phyloP scores from a whole-genome alignment of 64 coral and sea anemone species.

The Montipora cactus region DNA sequence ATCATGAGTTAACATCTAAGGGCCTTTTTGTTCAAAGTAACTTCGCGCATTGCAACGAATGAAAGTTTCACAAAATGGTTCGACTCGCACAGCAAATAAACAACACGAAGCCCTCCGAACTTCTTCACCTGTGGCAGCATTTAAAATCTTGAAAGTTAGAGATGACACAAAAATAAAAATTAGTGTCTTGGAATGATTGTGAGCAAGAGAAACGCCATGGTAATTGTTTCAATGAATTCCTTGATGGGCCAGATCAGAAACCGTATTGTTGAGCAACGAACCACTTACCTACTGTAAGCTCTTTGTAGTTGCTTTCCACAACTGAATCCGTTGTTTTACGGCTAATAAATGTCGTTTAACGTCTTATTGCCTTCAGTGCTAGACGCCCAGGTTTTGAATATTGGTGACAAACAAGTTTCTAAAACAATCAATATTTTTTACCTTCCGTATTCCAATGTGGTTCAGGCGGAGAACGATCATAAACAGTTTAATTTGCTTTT shows the following conservation, averaged over 20 bases:
- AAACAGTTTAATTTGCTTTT: conserved; percentile 26
- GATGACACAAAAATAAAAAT: conserved; percentile 24
- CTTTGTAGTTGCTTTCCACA: background rate
- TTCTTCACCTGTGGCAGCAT: conserved; percentile 34
- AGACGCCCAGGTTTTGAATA: background rate
- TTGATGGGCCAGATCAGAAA: too few relatives aligned
- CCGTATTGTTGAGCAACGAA: background rate
- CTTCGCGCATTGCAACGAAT: background rate
- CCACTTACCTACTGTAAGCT: background rate
- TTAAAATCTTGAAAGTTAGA: background rate
- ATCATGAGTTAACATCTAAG: background rate
- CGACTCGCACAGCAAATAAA: conserved; percentile 18
- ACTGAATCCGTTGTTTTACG: too few relatives aligned
- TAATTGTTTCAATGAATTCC: conserved; percentile 14
- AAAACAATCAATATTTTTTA: background rate
- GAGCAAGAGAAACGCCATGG: background rate
- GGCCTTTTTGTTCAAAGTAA: background rate
- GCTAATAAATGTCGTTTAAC: background rate
- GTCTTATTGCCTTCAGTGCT: background rate
- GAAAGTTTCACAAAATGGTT: background rate
- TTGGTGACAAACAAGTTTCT: background rate
- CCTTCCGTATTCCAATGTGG: background rate
- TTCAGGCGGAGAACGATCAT: background rate
- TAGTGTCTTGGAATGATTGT: background rate
- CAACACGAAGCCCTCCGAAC: background rate